phyloP scores from a whole-genome alignment of 1,140 invertebrate genomes.

The Aphis craccivora region DNA sequence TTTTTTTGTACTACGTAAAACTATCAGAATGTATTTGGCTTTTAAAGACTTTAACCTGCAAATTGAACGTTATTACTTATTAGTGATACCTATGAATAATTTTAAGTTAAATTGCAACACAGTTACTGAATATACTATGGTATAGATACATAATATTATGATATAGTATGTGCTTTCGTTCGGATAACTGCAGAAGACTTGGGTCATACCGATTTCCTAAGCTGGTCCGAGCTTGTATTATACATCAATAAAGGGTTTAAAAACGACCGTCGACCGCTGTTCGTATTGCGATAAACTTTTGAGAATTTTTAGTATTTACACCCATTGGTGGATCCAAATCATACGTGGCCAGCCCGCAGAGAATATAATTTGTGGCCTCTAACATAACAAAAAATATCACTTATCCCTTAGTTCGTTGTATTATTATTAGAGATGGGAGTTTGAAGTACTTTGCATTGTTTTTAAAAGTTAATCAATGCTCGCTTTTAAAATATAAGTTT shows the following conservation, averaged over 20 bases:
- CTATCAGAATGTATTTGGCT: neutral
- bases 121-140: neutral
- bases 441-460: no score
- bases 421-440: neutral
- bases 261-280: neutral
- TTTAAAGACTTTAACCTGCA: neutral
- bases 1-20: neutral
- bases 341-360: neutral
- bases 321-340: neutral
- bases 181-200: neutral
- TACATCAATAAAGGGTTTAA: slow-evolving; percentile 2
- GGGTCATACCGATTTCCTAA: neutral
- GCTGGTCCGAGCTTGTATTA: neutral
- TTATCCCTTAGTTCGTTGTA: neutral
- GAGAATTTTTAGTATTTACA: slow-evolving; percentile 19
- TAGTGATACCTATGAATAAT: neutral
- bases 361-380: neutral
- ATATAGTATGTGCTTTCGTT: neutral
- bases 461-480: no score
- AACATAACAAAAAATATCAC: neutral
- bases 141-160: neutral
- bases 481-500: no score
- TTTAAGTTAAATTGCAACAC: neutral
- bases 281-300: slow-evolving; percentile 7
- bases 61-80: neutral